phyloP scores from a whole-genome alignment of 2,797 vertebrate species.

The Crossoptilon crossoptilon region DNA sequence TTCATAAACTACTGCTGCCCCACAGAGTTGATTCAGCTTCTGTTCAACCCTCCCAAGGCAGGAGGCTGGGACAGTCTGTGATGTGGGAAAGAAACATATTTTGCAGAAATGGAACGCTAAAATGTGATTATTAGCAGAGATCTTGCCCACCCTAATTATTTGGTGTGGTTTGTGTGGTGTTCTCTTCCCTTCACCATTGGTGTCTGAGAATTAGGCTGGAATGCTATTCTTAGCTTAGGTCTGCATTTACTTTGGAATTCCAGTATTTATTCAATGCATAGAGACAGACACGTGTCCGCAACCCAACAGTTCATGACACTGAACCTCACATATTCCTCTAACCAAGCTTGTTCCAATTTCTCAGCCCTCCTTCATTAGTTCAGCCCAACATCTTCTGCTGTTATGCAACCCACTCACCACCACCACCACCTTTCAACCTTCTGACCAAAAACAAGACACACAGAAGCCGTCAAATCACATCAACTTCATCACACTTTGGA shows the following conservation, averaged over 20 bases:
- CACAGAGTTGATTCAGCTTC: not conserved
- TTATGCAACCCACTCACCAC: not conserved
- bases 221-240: not conserved
- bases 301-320: not conserved
- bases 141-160: not conserved
- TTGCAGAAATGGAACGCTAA: not conserved
- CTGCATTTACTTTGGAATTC: conserved; percentile 3
- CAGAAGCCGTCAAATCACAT: not conserved
- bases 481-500: not conserved
- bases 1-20: not conserved
- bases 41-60: not conserved
- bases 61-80: not conserved
- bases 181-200: not conserved
- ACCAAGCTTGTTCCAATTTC: not conserved
- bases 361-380: not conserved
- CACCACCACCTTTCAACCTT: not conserved
- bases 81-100: not conserved
- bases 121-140: conserved; percentile 22
- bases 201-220: not conserved
- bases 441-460: not conserved
- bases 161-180: conserved; percentile 28
- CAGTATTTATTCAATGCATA: not conserved
- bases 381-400: not conserved
- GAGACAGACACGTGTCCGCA: not conserved
- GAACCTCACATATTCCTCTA: not conserved